Evolutionary conservation across 2,888 invertebrate genomes (phyloP).

Genomic region (Tortrix viridana): DNA sequence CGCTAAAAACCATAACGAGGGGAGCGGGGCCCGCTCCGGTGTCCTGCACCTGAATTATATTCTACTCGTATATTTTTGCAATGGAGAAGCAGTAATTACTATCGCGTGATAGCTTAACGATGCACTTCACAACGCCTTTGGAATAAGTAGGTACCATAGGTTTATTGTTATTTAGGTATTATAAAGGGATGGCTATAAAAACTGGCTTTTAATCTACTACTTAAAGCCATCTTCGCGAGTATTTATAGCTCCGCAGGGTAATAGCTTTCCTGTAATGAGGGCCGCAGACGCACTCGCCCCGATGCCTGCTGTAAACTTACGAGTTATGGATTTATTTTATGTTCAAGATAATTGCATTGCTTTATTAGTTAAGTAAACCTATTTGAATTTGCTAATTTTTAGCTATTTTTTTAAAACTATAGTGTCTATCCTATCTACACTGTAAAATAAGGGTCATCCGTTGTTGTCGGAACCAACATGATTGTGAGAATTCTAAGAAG

Average conservation of each 20-base stretch:
- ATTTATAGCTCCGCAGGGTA: slow-evolving; percentile 30
- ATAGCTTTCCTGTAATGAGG: slow-evolving; percentile 31
- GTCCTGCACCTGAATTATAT: slow-evolving; percentile 43
- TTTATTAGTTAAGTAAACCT: slow-evolving; percentile 11
- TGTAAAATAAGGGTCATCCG: background rate
- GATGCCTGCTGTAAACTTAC: slow-evolving; percentile 13
- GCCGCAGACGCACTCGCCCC: slow-evolving; percentile 8
- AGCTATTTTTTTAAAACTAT: too few relatives aligned
- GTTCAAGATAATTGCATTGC: slow-evolving; percentile 16
- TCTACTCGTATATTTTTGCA: slow-evolving; percentile 41
- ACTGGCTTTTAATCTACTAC: slow-evolving; percentile 54
- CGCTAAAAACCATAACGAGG: slow-evolving; percentile 34
- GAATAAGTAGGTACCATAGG: slow-evolving; percentile 50
- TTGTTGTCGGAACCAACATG: slow-evolving; percentile 2
- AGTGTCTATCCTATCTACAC: too few relatives aligned
- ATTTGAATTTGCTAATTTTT: background rate
- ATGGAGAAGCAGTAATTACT: slow-evolving; percentile 47
- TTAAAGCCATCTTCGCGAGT: slow-evolving; percentile 43
- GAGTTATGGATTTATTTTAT: slow-evolving; percentile 20
- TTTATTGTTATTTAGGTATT: slow-evolving; percentile 56
- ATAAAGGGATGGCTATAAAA: slow-evolving; percentile 60
- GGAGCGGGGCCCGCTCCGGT: slow-evolving; percentile 49
- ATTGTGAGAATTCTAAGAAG: slow-evolving; percentile 10
- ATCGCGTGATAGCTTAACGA: slow-evolving; percentile 57
- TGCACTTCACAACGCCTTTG: slow-evolving; percentile 52